These are phyloP conservation scores for Stegostoma tigrinum DNA, from an alignment of 2,113 vertebrate genomes.

Conservation along the genomic window DNA sequence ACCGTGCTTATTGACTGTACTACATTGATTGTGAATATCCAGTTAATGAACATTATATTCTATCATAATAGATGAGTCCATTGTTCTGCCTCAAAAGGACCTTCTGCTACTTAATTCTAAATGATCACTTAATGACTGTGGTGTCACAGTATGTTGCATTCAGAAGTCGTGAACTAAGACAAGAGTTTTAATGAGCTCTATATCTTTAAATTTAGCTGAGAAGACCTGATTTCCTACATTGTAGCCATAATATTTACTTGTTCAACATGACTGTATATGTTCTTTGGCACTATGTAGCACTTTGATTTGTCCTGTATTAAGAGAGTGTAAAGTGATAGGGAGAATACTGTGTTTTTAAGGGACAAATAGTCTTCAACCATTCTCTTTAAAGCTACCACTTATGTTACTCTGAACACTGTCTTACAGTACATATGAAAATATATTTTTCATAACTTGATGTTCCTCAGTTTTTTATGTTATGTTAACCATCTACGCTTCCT, in stretches of 20 bases:
- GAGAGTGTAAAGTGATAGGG: constrained; percentile 11
- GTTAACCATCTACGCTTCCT: not conserved
- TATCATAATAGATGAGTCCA: not conserved
- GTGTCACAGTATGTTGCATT: not conserved
- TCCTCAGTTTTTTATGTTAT: not conserved
- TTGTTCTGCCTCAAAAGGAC: not conserved
- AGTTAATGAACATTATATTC: not conserved
- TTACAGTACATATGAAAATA: not conserved
- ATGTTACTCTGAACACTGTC: not conserved
- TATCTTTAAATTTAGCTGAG: not conserved
- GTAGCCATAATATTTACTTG: constrained; percentile 29
- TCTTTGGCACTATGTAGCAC: constrained; percentile 14
- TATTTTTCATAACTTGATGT: not conserved
- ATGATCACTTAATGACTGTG: not conserved
- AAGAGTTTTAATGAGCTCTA: constrained; percentile 22
- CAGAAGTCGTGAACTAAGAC: not conserved
- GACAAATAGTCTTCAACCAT: not conserved
- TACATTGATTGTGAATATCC: not conserved
- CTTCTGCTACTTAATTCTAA: not conserved
- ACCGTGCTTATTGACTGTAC: not conserved
- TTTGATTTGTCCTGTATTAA: constrained; percentile 7
- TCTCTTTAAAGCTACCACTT: not conserved
- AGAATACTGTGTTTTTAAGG: not conserved
- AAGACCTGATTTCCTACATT: not conserved
- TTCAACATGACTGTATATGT: constrained; percentile 19